Evolutionary conservation across 2,113 vertebrate genomes (phyloP).

Genomic region (Perca fluviatilis): DNA sequence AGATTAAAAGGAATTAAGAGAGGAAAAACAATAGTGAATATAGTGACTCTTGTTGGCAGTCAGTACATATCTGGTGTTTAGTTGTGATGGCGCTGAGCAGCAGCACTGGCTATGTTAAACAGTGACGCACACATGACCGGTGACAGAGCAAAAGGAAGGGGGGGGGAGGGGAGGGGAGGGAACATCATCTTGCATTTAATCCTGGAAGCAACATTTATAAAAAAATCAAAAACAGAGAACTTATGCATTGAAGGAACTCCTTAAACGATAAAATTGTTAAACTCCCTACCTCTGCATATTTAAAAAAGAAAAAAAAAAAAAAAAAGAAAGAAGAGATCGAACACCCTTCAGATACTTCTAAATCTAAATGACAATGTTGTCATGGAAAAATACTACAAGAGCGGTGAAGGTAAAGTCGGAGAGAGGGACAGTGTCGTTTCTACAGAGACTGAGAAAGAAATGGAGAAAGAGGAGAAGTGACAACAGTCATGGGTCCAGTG

Average conservation of each 20-base stretch:
- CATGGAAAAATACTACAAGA: conserved; percentile 47
- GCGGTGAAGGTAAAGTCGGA: conserved; percentile 27
- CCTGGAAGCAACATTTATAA: conserved; percentile 63
- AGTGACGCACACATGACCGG: conserved; percentile 34
- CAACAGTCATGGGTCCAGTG: conserved; percentile 66
- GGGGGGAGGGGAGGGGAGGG: background rate
- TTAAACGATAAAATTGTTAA: conserved; percentile 42
- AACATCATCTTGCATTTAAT: conserved; percentile 36
- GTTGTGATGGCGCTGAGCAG: conserved; percentile 45
- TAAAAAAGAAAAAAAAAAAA: background rate
- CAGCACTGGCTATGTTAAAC: conserved; percentile 60
- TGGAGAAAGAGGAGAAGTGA: conserved; percentile 42
- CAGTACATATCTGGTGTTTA: conserved; percentile 34
- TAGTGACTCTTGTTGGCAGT: conserved; percentile 34
- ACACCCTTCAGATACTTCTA: conserved; percentile 55
- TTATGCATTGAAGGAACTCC: conserved; percentile 56
- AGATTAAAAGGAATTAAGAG: conserved; percentile 73
- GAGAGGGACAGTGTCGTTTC: conserved; percentile 33
- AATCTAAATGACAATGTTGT: conserved; percentile 62
- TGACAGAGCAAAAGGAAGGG: conserved; percentile 10
- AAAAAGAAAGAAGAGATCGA: background rate
- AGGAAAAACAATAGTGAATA: conserved; percentile 44
- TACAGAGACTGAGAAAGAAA: conserved; percentile 44
- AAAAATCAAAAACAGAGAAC: conserved; percentile 60
- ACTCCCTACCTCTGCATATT: conserved; percentile 61